Base-by-base conservation (phyloP, 2,888 invertebrate genomes). In the Polyploca ridens region DNA sequence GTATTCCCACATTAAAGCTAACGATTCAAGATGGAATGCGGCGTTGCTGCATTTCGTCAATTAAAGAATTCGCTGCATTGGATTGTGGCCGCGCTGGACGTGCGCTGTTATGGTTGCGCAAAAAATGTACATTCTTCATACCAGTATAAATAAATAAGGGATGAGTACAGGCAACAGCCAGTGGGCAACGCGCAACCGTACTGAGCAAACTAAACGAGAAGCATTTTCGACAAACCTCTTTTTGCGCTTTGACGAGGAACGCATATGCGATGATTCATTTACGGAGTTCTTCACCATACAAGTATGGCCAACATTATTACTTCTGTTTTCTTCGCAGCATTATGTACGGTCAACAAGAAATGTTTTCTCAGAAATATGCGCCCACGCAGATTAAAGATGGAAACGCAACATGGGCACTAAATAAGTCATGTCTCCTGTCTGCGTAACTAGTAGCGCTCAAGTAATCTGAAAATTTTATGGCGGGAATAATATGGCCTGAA, bases 231-330 rank as follows among this genome's bases (percentile, higher is more conserved):
- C 93, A 90, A 93, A 93, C 89, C 83, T 92, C 89, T 94, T 94
- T 94, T 94, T 93, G 90, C 82, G 74, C 73, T 64, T 79, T 85
- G 88, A 90, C 91, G 93, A 90, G 91, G 90, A 85, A 86, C 90
- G 93, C 93, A 93, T 93, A 90, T 89, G 87, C 88, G 90, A 93
- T 93, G 93, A 93, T 93, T 93, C 92, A 93, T 93, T 92, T 91
- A 91, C 91, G 88, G 91, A 91, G 85, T 87, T 90, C 89, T 89
- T 88, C 86, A 75, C 85, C 88, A 85, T 90, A 90, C 90, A 88
- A 85, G 92, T 93, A 92, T 88, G 87, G 89, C 89, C 89, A 90
- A 88, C 90, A 90, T 90, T 90, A 91, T 91, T 91, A 90, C 91
- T 91, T 90, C 91, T 90, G 93, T 93, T 91, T 90, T 90, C 91